phyloP scores from a whole-genome alignment of 2,113 vertebrate genomes.

The Phyllostomus hastatus region DNA sequence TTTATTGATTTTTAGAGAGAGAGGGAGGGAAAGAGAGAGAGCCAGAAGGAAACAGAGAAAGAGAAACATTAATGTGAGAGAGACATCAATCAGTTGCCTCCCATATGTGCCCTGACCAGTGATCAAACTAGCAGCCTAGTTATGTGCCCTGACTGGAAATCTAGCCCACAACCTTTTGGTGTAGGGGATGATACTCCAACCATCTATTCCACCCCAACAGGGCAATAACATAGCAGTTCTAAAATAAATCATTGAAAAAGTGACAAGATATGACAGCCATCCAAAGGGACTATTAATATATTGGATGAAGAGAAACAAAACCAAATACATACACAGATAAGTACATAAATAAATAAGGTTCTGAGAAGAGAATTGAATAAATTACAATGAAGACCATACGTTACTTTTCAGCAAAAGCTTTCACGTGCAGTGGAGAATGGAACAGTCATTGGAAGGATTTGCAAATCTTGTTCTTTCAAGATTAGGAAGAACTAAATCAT shows the following conservation, averaged over 20 bases:
- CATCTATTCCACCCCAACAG: too few species aligned
- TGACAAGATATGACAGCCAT: neutral
- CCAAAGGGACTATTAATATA: neutral
- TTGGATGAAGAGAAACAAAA: neutral
- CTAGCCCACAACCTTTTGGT: too few species aligned
- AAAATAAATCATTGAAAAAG: neutral
- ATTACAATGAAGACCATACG: neutral
- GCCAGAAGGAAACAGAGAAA: too few species aligned
- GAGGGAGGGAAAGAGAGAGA: too few species aligned
- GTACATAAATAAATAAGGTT: neutral
- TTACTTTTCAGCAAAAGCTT: slow-evolving; percentile 8
- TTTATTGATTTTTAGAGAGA: too few species aligned
- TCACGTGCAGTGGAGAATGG: neutral
- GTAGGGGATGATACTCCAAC: too few species aligned
- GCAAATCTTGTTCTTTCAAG: neutral
- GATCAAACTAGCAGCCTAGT: too few species aligned
- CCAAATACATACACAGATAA: neutral
- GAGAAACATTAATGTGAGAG: too few species aligned
- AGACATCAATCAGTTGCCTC: too few species aligned
- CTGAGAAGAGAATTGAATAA: neutral
- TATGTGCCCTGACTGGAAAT: too few species aligned
- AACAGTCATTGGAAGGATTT: neutral
- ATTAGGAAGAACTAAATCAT: slow-evolving; percentile 21
- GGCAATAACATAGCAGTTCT: neutral
- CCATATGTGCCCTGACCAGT: too few species aligned